phyloP scores from a whole-genome alignment of 2,797 vertebrate genomes.

The Orientallactaga sibirica region DNA sequence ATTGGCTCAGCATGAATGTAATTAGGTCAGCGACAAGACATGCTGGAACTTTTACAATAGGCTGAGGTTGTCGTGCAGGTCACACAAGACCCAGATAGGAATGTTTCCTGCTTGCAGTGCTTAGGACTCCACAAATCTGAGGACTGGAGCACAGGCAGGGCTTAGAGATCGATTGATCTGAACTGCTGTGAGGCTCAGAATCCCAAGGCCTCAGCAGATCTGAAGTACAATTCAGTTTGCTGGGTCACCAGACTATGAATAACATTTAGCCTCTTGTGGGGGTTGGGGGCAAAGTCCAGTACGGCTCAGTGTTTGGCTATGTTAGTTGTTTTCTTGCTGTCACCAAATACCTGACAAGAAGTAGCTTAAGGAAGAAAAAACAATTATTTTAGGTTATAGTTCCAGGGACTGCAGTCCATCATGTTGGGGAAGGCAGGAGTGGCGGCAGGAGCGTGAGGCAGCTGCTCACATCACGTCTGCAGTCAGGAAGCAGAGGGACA shows the following conservation, averaged over 20 bases:
- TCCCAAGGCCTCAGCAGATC: neutral
- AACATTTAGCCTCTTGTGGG: neutral
- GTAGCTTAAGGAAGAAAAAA: no score
- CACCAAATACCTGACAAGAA: no score
- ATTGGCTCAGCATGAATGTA: neutral
- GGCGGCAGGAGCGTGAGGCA: no score
- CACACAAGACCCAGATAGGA: neutral
- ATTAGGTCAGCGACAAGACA: neutral
- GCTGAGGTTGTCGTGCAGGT: neutral
- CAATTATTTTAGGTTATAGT: no score
- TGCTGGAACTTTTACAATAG: neutral
- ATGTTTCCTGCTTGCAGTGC: neutral
- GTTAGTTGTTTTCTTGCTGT: no score
- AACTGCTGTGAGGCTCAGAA: neutral
- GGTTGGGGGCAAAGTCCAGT: neutral
- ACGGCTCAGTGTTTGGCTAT: neutral
- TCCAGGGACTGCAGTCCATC: no score
- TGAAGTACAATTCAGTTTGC: neutral
- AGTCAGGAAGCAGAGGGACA: no score
- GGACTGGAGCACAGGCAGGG: neutral
- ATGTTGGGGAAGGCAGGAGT: no score
- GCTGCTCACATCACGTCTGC: no score
- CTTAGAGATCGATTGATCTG: neutral
- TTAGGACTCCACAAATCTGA: neutral
- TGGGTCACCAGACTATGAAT: neutral